phyloP scores from a whole-genome alignment of 2,888 invertebrate genomes.

The Thymelicus lineola region DNA sequence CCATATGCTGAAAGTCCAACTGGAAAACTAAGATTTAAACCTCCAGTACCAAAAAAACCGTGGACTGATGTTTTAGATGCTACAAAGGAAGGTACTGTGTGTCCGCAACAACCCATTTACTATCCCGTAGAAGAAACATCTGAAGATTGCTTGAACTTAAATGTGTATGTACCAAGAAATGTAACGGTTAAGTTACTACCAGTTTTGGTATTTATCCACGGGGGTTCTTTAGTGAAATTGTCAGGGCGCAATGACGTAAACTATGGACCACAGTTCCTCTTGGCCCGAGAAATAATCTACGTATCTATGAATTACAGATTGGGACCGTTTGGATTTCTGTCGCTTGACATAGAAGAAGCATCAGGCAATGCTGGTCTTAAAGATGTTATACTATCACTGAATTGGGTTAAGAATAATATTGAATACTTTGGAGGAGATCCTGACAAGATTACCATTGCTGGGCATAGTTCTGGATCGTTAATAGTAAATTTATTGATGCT shows the following conservation, averaged over 20 bases:
- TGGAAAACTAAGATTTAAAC: slow-evolving; percentile 51
- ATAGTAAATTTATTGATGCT: slow-evolving; percentile 56
- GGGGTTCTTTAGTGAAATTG: slow-evolving; percentile 52
- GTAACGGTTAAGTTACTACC: slow-evolving; percentile 42
- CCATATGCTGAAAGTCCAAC: slow-evolving; percentile 53
- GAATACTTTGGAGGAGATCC: slow-evolving; percentile 55
- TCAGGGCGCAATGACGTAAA: slow-evolving; percentile 47
- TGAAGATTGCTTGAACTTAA: slow-evolving; percentile 53
- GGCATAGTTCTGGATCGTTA: slow-evolving; percentile 59
- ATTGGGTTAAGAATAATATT: slow-evolving; percentile 59
- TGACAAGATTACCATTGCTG: slow-evolving; percentile 54
- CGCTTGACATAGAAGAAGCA: slow-evolving; percentile 52
- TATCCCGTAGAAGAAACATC: slow-evolving; percentile 45
- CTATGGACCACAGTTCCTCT: slow-evolving; percentile 55
- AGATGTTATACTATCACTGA: slow-evolving; percentile 54
- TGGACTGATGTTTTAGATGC: slow-evolving; percentile 49
- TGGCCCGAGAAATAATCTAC: slow-evolving; percentile 19
- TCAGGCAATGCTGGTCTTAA: slow-evolving; percentile 63
- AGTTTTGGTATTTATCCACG: slow-evolving; percentile 57
- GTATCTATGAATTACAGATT: slow-evolving; percentile 49
- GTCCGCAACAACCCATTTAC: slow-evolving; percentile 46
- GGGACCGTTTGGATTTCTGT: slow-evolving; percentile 61
- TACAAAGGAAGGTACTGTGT: slow-evolving; percentile 46
- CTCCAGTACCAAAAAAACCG: slow-evolving; percentile 50
- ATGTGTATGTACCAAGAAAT: slow-evolving; percentile 49